A percentile compares a stretch with the other conserved stretches of the same genome.
Conservation (phyloP, 2,888 invertebrate genomes). For the Thysanoteuthis rhombus region DNA sequence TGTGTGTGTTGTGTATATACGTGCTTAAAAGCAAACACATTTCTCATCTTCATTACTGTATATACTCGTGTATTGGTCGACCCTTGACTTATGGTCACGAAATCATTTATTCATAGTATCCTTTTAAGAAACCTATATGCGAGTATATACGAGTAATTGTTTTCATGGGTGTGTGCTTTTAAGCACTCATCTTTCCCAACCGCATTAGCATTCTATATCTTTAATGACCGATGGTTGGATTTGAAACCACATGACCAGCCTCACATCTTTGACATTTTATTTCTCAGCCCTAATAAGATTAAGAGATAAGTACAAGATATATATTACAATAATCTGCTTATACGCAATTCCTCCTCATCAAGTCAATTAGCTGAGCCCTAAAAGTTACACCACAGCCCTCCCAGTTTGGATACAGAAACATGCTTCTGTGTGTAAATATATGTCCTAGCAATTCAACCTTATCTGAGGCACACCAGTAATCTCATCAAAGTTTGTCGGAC, state of each 20-base stretch:
- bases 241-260: neutral
- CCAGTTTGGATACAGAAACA: no score
- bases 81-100: no score
- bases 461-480: neutral
- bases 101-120: no score
- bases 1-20: no score
- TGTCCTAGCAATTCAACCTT: neutral
- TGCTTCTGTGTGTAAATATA: neutral
- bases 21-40: no score
- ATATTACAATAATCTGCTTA: neutral
- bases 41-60: no score
- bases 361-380: neutral
- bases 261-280: neutral
- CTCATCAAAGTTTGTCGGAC: neutral
- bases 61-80: no score
- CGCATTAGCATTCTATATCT: no score
- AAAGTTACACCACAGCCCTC: neutral
- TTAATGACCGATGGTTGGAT: neutral
- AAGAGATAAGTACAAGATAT: neutral
- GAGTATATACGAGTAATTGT: neutral
- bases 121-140: no score
- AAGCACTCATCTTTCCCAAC: no score
- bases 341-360: neutral
- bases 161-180: no score
- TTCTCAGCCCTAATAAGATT: neutral